A percentile compares a stretch with the other conserved stretches of the same genome.
phyloP scores from a whole-genome alignment of 2,888 invertebrate genomes.

The Acleris cristana region DNA sequence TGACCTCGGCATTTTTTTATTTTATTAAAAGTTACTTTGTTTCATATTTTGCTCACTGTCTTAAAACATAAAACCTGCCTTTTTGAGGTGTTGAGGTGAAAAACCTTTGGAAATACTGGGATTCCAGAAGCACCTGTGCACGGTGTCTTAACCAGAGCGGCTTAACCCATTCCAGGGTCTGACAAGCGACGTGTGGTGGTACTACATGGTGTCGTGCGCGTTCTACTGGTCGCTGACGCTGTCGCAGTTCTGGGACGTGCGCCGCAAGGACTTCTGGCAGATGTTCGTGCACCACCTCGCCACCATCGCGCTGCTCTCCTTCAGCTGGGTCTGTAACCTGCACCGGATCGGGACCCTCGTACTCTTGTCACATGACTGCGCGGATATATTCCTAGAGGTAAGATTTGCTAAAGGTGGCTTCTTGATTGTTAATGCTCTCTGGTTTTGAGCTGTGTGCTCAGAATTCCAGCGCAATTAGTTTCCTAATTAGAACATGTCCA shows the following conservation, averaged over 20 bases:
- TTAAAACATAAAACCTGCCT: too few species aligned
- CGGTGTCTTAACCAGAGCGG: neutral
- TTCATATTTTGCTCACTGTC: too few species aligned
- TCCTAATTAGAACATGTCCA: too few species aligned
- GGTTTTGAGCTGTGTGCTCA: neutral
- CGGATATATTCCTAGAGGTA: constrained; percentile 95
- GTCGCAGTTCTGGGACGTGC: constrained; percentile 97
- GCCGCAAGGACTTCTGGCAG: constrained; percentile 98
- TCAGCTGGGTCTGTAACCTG: constrained; percentile 98
- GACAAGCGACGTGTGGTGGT: constrained; percentile 95
- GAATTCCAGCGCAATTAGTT: too few species aligned
- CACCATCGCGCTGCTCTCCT: constrained; percentile 93
- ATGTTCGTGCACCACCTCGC: constrained; percentile 99
- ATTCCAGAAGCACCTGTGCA: too few species aligned
- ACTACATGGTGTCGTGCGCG: constrained; percentile 97
- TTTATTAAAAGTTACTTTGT: too few species aligned
- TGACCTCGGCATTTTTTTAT: too few species aligned
- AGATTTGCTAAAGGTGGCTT: constrained; percentile 38
- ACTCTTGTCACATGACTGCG: constrained; percentile 93
- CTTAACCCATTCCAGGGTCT: constrained; percentile 86
- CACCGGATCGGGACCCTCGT: constrained; percentile 96
- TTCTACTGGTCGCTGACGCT: constrained; percentile 98
- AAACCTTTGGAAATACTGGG: too few species aligned
- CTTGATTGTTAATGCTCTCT: too few species aligned
- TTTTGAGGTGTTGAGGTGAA: too few species aligned